Evolutionary conservation across 2,113 vertebrate genomes (phyloP), one percentile per base, ranked within the genome.

Genomic region (Osmerus mordax): DNA sequence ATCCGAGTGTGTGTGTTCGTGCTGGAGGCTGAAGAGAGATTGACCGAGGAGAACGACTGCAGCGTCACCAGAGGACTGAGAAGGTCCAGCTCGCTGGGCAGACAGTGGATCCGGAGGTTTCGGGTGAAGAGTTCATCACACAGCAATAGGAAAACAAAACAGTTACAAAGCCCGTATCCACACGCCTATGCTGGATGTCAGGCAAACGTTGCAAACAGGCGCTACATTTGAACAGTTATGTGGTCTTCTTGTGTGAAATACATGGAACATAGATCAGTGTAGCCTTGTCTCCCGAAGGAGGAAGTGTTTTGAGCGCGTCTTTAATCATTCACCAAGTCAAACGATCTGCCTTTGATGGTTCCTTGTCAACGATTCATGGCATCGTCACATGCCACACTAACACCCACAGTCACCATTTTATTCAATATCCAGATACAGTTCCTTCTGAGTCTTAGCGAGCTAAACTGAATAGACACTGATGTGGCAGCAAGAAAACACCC

Each of bases 401-500:
- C 80, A 78, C 83, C 82, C 79, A 84, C 76, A 72, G 79, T 72
- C 74, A 61, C 67, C 29, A 65, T 80, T 78, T 58, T 63, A 64
- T 73, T 76, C 70, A 80, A 77, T 72, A 78, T 74, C 78, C 73
- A 76, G 58, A 72, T 77, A 56, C 62, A 12, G 73, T 79, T 19
- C 71, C 55, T 73, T 82, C 62, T 23, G 60, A 53, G 64, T 78
- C 70, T 78, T 66, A 76, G 15, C 74, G 52, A 73, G 78, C 72
- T 71, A 67, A 83, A 81, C 15, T 59, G 68, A 53, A 78, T 84
- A 86, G 86, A 90, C 76, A 83, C 64, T 82, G 76, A 87, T 82
- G 77, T 58, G 63, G 78, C 70, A 52, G 52, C 56, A 75, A 78
- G 76, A 88, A 91, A 89, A 88, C 77, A 87, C 71, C 86, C 87